Base-by-base conservation (phyloP, 2,888 invertebrate species). In the Aphrophora alni region DNA sequence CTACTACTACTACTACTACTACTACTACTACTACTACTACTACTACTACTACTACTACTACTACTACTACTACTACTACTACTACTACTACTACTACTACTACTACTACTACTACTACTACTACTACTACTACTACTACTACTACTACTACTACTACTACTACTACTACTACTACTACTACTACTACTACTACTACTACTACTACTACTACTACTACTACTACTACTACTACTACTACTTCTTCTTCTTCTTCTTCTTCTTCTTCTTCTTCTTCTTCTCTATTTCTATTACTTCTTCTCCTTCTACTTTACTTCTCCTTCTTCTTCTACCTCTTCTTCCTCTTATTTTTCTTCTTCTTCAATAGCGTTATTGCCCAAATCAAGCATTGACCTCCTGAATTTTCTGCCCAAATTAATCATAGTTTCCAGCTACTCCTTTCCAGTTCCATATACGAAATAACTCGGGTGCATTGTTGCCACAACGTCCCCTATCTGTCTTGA, bases 191-290 rank as follows among this genome's bases (percentile, higher is more conserved):
- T 68, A 24, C 68, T 68, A 24, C 68, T 68, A 24, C 68, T 68
- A 24, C 68, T 68, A 24, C 68, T 68, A 24, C 68, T 68, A 24
- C 68, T 68, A 24, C 68, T 68, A 24, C 68, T 33, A 7, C 33
- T 33, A 7, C 68, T 68, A 7, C 68, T 68, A 7, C 68, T 68
- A 7, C 68, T 68, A 24, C 68, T 68, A 7, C 68, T 68, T 68
- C 68, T 68, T 68, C 68, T 68, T 68, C 68, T 68, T 68, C 68
- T 68, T 68, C 68, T 68, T 68, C 68, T 68, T 68, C 68, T 68
- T 68, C 68, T 68, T 68, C 68, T 68, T 68, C 68, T 68, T 68
- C 68, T 68, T 68, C 68, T 68, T 68, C 68, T 68, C 12, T 25
- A 4, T 68, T 25, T 12, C 10, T 33, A 4, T 33, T 33, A 7